Evolutionary conservation across 2,113 vertebrate species (phyloP), one percentile per base, ranked within the genome.

Genomic region (Platichthys flesus): DNA sequence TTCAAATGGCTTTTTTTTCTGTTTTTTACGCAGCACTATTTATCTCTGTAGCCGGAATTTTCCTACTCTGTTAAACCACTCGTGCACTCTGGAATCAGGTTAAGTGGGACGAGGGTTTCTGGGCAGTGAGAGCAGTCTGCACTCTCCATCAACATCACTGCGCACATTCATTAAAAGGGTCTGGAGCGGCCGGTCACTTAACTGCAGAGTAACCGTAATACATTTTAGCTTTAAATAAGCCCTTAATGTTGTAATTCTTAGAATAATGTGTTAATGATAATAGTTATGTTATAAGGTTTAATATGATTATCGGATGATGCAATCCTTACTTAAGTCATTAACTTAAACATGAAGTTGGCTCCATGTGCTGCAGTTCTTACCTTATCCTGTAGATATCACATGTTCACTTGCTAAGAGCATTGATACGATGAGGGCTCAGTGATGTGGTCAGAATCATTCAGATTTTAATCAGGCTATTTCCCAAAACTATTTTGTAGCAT

Each of bases 1-100:
- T 75, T 86, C 75, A 88, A 65, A 66, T 2, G 35, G 71, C 70
- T 59, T 81, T 78, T 49, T 49, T 49, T 49, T 16, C 4, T 28
- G 3, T 7, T 84, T 68, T 84, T 68, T 26, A 51, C 18, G 20
- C 71, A 79, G 58, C 76, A 64, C 64, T 81, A 58, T 83, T 76
- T 82, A 71, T 81, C 59, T 80, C 69, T 62, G 54, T 54, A 63
- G 77, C 55, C 40, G n/a, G 24, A 77, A 49, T 59, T 77, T 71
- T 35, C 28, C 81, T 31, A 18, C 24, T 45, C 24, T 31, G 66
- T 62, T 69, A 49, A 74, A 61, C 37, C 62, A 15, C 45, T 82
- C 52, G 9, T 54, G 28, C 75, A 52, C 62, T 68, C 60, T 16
- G 59, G 23, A 61, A 68, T 60, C 79, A 21, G 63, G 60, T 77